These are phyloP conservation scores for Euplexia lucipara DNA, from an alignment of 2,888 invertebrate genomes.

Conservation along the genomic window DNA sequence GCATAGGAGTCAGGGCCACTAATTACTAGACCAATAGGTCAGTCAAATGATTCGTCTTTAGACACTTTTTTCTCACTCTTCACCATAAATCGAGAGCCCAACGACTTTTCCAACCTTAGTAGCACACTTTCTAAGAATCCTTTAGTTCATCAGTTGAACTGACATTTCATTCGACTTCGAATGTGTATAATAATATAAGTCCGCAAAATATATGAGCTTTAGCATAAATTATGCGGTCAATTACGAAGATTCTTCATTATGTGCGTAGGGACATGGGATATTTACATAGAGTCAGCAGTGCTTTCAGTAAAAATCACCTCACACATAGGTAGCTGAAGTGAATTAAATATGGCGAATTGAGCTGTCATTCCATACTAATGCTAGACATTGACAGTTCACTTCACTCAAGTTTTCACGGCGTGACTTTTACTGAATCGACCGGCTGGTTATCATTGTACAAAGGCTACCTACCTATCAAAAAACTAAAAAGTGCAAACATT, in stretches of 20 bases:
- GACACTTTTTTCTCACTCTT: neutral
- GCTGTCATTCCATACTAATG: no score
- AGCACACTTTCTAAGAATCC: conserved; percentile 41
- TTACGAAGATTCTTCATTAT: conserved; percentile 49
- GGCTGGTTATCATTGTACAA: neutral
- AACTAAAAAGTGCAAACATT: conserved; percentile 30
- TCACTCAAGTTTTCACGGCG: no score
- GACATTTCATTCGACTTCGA: conserved; percentile 57
- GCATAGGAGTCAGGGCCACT: no score
- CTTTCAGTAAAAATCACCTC: conserved; percentile 5
- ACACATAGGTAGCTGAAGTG: no score
- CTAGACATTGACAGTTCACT: no score
- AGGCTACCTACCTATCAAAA: conserved; percentile 29
- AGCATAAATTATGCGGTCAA: conserved; percentile 48
- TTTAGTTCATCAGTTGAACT: conserved; percentile 51
- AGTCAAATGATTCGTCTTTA: no score
- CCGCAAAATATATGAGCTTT: conserved; percentile 40
- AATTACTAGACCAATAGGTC: no score
- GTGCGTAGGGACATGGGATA: neutral
- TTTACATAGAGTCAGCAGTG: neutral
- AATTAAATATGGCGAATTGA: no score
- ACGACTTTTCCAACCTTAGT: conserved; percentile 30
- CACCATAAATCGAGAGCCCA: neutral
- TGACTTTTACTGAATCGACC: no score
- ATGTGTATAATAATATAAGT: conserved; percentile 57